phyloP scores from a whole-genome alignment of 2,888 invertebrate genomes.

The Lingula anatina region DNA sequence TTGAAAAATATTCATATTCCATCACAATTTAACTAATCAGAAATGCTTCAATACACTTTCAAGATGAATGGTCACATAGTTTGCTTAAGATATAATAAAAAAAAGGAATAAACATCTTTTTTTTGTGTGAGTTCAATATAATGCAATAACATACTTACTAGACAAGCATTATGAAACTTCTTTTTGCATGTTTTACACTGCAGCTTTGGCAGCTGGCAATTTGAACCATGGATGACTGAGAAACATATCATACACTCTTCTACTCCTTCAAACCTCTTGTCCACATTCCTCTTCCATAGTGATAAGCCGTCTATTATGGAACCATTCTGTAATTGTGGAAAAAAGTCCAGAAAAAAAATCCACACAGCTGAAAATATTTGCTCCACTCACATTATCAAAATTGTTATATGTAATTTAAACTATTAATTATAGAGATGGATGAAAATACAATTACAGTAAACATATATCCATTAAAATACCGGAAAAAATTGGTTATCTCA shows the following conservation, averaged over 20 bases:
- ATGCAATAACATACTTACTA: constrained; percentile 66
- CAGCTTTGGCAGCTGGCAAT: constrained; percentile 76
- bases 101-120: not conserved
- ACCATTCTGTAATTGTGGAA: constrained; percentile 78
- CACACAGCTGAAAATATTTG: too few relatives aligned
- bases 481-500: too few relatives aligned
- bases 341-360: too few relatives aligned
- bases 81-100: not conserved
- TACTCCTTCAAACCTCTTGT: constrained; percentile 80
- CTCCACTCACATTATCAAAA: too few relatives aligned
- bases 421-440: too few relatives aligned
- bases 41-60: not conserved
- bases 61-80: not conserved
- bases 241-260: constrained; percentile 97
- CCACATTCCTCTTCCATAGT: constrained; percentile 82
- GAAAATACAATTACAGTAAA: too few relatives aligned
- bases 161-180: constrained; percentile 87
- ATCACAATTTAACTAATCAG: too few relatives aligned
- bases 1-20: too few relatives aligned
- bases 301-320: constrained; percentile 79
- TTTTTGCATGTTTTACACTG: constrained; percentile 88
- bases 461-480: too few relatives aligned
- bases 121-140: not conserved
- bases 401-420: too few relatives aligned
- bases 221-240: constrained; percentile 70